Percentiles rank a stretch among this genome's conserved stretches.
Evolutionary conservation across 2,888 invertebrate genomes (phyloP).

Genomic region (Eristalinus aeneus): DNA sequence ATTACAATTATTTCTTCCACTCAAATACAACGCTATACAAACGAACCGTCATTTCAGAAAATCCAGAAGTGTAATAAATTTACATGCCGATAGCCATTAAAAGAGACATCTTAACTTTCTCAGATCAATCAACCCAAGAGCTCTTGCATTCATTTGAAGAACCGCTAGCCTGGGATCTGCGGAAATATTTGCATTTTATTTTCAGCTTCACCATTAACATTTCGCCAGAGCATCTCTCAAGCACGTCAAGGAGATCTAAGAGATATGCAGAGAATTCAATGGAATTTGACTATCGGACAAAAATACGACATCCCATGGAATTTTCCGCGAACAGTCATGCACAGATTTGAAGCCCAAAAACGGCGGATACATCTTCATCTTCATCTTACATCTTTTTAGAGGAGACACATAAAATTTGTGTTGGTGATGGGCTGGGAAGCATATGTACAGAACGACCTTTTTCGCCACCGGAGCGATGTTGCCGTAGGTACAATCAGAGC

Average conservation of each 20-base stretch:
- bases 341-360: no score
- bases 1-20: no score
- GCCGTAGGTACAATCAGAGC: not conserved
- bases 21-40: not conserved
- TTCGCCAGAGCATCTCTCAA: not conserved
- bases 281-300: no score
- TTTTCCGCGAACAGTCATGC: no score
- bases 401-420: no score
- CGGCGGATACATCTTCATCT: no score
- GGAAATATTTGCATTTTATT: not conserved
- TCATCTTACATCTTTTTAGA: no score
- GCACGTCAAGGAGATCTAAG: not conserved
- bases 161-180: not conserved
- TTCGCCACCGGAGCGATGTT: no score
- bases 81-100: not conserved
- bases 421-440: not conserved
- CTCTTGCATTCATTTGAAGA: not conserved
- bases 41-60: not conserved
- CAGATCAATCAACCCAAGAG: not conserved
- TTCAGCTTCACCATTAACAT: not conserved
- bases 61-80: not conserved
- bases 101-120: not conserved
- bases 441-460: not conserved
- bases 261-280: not conserved
- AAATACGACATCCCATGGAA: no score